Evolutionary conservation across 2,797 vertebrate species (phyloP).

Genomic region (Urophycis tenuis): DNA sequence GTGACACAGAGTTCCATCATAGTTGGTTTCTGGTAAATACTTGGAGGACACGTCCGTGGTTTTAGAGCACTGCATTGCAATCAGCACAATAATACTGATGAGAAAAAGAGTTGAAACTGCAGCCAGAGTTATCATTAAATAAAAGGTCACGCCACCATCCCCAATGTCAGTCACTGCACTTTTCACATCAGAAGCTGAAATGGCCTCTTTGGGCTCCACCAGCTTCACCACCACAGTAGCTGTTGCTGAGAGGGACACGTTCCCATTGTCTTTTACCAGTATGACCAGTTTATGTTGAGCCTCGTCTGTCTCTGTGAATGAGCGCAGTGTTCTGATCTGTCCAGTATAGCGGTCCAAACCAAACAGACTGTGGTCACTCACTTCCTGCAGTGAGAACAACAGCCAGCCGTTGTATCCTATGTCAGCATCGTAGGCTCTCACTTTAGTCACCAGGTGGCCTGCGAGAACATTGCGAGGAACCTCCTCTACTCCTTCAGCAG

Average conservation of each 20-base stretch:
- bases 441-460: constrained; percentile 24
- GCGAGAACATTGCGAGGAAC: constrained; percentile 21
- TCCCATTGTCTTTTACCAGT: constrained; percentile 64
- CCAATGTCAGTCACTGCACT: constrained; percentile 26
- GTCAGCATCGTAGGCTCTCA: constrained; percentile 29
- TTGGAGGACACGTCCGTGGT: constrained; percentile 40
- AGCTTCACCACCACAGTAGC: constrained; percentile 45
- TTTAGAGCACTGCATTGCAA: constrained; percentile 51
- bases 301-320: constrained; percentile 32
- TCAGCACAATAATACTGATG: constrained; percentile 45
- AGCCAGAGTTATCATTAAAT: constrained; percentile 56
- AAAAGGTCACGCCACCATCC: constrained; percentile 40
- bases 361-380: constrained; percentile 17
- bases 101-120: constrained; percentile 55
- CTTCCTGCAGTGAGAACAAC: constrained; percentile 14
- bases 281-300: constrained; percentile 49
- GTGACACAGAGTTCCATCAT: constrained; percentile 45
- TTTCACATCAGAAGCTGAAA: constrained; percentile 48
- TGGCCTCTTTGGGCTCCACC: constrained; percentile 53
- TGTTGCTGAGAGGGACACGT: constrained; percentile 55
- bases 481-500: constrained; percentile 22
- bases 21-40: constrained; percentile 39
- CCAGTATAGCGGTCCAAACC: constrained; percentile 5
- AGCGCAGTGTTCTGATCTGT: constrained; percentile 6
- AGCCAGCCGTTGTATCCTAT: constrained; percentile 51